Conservation (phyloP, 2,888 invertebrate species). For the Pseudococcus viburni region DNA sequence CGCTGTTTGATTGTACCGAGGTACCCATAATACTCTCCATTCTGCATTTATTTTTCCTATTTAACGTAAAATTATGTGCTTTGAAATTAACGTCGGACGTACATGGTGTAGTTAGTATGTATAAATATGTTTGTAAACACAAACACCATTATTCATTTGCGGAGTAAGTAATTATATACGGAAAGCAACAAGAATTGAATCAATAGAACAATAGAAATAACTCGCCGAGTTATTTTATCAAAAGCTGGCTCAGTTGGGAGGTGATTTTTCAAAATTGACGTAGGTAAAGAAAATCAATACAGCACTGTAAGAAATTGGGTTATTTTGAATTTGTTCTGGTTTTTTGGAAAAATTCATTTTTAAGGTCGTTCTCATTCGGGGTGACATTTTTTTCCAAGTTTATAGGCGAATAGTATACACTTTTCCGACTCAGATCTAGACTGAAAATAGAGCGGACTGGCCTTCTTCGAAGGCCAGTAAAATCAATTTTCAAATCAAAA, state of each 20-base stretch:
- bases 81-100: not conserved
- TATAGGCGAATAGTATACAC: too few species aligned
- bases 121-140: not conserved
- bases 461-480: too few species aligned
- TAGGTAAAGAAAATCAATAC: too few species aligned
- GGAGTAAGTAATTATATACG: not conserved
- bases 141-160: slow-evolving; percentile 5
- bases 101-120: not conserved
- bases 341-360: too few species aligned
- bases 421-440: too few species aligned
- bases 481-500: too few species aligned
- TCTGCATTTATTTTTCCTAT: not conserved
- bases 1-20: not conserved
- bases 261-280: not conserved
- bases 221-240: not conserved
- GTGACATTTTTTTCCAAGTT: too few species aligned
- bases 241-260: not conserved
- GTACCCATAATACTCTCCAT: not conserved
- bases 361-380: too few species aligned
- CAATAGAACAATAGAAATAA: not conserved
- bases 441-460: too few species aligned
- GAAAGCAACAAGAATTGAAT: not conserved
- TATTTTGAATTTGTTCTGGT: too few species aligned
- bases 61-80: slow-evolving; percentile 2
- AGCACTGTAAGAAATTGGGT: too few species aligned